These are phyloP conservation scores for Oscheius sp. DNA, from an alignment of 1,140 invertebrate species.

Conservation along the genomic window DNA sequence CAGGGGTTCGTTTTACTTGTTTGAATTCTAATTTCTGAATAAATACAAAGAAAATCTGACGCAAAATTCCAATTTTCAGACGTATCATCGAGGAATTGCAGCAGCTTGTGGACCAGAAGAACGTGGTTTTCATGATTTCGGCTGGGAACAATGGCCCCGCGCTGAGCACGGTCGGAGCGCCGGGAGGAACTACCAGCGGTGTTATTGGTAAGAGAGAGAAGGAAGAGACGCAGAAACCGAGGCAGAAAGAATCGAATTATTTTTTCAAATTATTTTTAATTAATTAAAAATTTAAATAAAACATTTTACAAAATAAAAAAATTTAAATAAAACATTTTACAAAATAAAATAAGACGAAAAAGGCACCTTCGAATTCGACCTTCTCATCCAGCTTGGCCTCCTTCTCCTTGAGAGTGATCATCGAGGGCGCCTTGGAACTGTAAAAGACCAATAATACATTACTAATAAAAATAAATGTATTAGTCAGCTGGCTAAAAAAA, in stretches of 20 bases:
- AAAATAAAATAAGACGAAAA: not conserved
- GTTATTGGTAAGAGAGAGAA: no score
- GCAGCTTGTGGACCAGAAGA: conserved; percentile 86
- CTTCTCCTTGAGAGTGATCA: conserved; percentile 18
- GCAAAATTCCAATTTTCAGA: conserved; percentile 62
- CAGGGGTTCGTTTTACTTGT: conserved; percentile 69
- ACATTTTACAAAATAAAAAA: not conserved
- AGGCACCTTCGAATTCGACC: conserved; percentile 10
- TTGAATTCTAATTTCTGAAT: not conserved
- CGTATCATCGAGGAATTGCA: conserved; percentile 79
- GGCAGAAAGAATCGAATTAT: not conserved
- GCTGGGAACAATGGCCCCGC: conserved; percentile 93
- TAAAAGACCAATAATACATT: no score
- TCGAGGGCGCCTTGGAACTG: conserved; percentile 20
- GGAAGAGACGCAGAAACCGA: no score
- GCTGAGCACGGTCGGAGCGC: conserved; percentile 84
- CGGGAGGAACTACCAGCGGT: conserved; percentile 79
- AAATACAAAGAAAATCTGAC: conserved; percentile 26
- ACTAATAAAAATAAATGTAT: no score
- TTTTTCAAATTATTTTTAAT: not conserved
- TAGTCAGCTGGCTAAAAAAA: not conserved
- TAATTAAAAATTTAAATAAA: not conserved
- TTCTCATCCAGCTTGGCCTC: conserved; percentile 13
- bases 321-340: not conserved
- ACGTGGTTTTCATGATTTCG: conserved; percentile 83